Evolutionary conservation across 2,113 vertebrate genomes (phyloP), one percentile per base, ranked within the genome.

Genomic region (Aphelocoma coerulescens): DNA sequence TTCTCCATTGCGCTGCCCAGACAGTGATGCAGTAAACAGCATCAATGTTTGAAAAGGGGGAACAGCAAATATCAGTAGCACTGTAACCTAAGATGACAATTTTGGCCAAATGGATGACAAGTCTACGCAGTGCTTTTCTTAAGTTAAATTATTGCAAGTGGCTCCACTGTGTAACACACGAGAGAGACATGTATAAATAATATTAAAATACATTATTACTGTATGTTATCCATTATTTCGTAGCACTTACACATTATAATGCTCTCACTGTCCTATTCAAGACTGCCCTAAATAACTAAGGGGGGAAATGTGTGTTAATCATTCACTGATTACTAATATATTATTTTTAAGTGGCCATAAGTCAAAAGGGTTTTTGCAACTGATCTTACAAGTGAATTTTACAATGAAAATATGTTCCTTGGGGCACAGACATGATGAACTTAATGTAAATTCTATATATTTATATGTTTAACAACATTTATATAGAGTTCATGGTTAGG

Each of bases 291-390:
- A 95, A 96, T 96, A 97, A 89, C 96, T 94, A 93, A 80, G 66
- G 84, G 91, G 80, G 72, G 67, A 92, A 97, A 96, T 89, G 74
- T 91, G 51, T 96, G 94, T 97, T 97, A 97, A 98, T 97, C 79
- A 97, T 98, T 96, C 94, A 97, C 92, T 97, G 97, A 98, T 98
- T 97, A 96, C 95, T 94, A 96, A 97, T 97, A 93, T 95, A 97
- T 95, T 96, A 96, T 85, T 97, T 97, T 91, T 86, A 97, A 95
- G 54, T 19, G 51, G 22, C 43, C 44, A 51, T 37, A 91, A 93
- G 72, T 54, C 85, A 93, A 91, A 95, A 91, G 35, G 55, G 32
- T 28, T 54, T 33, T 87, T 61, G n/a, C 39, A 69, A 18, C 23
- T 54, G 55, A 46, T 43, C 27, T 39, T 54, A 39, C 28, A 39